A percentile compares a stretch with the other conserved stretches of the same genome.
phyloP scores from a whole-genome alignment of 2,797 vertebrate species.

The Acanthornis magna region DNA sequence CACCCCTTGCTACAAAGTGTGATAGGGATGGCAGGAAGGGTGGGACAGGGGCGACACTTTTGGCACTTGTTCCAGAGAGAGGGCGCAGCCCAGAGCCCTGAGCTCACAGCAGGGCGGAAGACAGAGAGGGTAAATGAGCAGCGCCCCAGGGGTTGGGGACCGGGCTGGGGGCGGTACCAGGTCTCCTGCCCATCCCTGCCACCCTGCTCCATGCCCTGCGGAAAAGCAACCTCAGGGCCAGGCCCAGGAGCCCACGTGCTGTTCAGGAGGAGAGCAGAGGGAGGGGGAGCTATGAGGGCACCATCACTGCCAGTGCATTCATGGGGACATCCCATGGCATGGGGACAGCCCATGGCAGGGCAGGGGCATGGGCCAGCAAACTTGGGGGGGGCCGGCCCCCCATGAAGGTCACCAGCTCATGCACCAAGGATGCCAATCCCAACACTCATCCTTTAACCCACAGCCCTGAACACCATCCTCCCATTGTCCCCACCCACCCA shows the following conservation, averaged over 20 bases:
- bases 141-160: neutral
- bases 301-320: neutral
- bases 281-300: neutral
- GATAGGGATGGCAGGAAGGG: neutral
- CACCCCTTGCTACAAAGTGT: conserved; percentile 18
- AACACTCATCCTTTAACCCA: neutral
- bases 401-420: neutral
- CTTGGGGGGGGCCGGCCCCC: fast-evolving
- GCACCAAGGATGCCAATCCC: neutral
- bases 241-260: neutral
- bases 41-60: neutral
- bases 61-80: conserved; percentile 61
- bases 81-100: conserved; percentile 21
- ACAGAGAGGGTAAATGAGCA: neutral
- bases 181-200: neutral
- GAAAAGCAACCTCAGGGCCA: neutral
- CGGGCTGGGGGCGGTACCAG: fast-evolving
- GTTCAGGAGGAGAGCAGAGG: neutral
- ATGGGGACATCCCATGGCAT: neutral
- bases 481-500: neutral
- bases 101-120: neutral
- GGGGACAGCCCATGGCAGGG: neutral
- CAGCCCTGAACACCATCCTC: neutral
- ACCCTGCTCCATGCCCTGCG: neutral
- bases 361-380: neutral